Evolutionary conservation across 2,888 invertebrate species (phyloP).

Genomic region (Athalia circularis): DNA sequence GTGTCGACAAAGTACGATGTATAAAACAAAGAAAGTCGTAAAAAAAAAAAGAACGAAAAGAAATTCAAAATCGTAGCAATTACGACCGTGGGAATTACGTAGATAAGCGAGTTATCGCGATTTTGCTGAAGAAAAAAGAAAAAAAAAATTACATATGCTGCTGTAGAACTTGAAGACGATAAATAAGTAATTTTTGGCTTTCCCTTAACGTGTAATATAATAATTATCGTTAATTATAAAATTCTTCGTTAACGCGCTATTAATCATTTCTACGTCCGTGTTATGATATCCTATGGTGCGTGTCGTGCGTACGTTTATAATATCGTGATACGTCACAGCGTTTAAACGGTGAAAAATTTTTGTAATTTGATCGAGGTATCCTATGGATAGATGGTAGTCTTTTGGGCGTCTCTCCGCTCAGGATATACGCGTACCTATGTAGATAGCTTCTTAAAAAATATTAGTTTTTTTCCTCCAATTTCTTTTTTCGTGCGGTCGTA

Average conservation of each 20-base stretch:
- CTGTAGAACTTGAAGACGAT: no score
- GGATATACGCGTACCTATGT: not conserved
- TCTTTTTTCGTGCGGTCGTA: not conserved
- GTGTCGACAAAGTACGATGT: not conserved
- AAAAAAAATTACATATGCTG: no score
- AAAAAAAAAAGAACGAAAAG: not conserved
- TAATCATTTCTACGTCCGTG: no score
- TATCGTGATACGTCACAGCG: not conserved
- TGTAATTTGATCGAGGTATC: constrained; percentile 28
- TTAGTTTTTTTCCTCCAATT: no score
- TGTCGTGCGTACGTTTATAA: constrained; percentile 5
- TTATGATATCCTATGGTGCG: not conserved
- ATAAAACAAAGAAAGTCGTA: not conserved
- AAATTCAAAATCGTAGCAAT: not conserved
- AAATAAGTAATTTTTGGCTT: no score
- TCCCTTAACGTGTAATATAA: no score
- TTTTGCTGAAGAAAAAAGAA: no score
- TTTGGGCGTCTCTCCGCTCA: not conserved
- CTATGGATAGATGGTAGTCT: not conserved
- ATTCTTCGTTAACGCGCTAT: no score
- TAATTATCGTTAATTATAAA: no score
- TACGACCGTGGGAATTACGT: not conserved
- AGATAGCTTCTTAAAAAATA: no score
- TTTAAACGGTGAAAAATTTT: constrained; percentile 25
- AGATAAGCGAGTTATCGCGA: not conserved